phyloP scores from a whole-genome alignment of 53 echinoderm and acorn worm species.

The Echinometra lucunter region DNA sequence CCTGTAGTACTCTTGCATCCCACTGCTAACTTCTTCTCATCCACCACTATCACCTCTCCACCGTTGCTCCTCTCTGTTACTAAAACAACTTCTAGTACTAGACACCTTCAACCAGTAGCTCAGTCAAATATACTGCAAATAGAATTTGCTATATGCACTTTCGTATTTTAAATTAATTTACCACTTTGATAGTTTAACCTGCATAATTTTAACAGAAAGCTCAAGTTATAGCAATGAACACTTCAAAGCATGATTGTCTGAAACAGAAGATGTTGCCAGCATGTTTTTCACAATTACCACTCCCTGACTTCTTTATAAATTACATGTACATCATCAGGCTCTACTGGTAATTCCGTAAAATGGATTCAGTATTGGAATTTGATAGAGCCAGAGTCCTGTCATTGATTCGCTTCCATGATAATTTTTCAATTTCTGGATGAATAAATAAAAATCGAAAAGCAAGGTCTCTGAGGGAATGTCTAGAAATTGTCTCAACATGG shows the following conservation, averaged over 20 bases:
- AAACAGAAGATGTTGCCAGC: background rate
- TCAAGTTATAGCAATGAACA: background rate
- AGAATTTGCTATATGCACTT: conserved; percentile 3
- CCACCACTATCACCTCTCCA: background rate
- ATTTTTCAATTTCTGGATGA: conserved; percentile 6
- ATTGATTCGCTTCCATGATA: background rate
- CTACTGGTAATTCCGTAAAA: background rate
- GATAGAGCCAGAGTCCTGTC: background rate
- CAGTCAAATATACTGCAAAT: background rate
- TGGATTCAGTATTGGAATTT: background rate
- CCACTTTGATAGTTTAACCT: background rate
- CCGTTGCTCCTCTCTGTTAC: background rate
- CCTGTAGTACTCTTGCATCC: background rate
- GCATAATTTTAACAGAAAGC: background rate
- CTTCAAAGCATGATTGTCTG: background rate
- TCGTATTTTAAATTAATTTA: background rate
- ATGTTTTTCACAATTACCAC: background rate
- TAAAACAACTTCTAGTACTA: background rate
- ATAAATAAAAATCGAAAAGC: background rate
- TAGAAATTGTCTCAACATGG: background rate
- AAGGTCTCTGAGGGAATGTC: background rate
- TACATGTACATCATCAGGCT: background rate
- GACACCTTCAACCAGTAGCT: background rate
- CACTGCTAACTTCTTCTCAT: background rate
- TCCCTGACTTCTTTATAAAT: background rate